phyloP scores from a whole-genome alignment of 2,888 invertebrate genomes.

The Criorhina ranunculi region DNA sequence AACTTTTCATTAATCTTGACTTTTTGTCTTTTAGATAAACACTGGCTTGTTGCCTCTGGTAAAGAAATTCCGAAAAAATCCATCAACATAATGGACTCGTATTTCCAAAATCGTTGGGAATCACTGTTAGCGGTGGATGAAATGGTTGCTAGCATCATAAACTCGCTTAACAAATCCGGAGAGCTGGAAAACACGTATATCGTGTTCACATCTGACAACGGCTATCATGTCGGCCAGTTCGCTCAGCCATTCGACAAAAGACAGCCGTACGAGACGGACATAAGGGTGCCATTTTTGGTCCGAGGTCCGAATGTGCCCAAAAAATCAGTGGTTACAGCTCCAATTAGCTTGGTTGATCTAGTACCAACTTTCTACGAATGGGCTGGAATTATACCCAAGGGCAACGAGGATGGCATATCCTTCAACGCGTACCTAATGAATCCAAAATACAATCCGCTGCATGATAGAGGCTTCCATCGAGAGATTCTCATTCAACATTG shows the following conservation, averaged over 20 bases:
- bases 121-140: constrained; percentile 95
- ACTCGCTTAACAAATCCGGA: constrained; percentile 85
- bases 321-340: constrained; percentile 85
- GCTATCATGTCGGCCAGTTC: constrained; percentile 96
- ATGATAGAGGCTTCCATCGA: constrained; percentile 82
- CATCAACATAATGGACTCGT: constrained; percentile 88
- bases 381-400: constrained; percentile 86
- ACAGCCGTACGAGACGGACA: constrained; percentile 95
- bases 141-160: constrained; percentile 88
- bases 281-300: constrained; percentile 92
- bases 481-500: constrained; percentile 92
- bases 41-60: constrained; percentile 90
- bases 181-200: constrained; percentile 91
- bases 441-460: constrained; percentile 68
- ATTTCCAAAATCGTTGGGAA: constrained; percentile 91
- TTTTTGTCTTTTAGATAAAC: constrained; percentile 88
- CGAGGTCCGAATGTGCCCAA: constrained; percentile 88
- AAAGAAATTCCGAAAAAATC: constrained; percentile 87
- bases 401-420: constrained; percentile 88
- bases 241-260: constrained; percentile 94
- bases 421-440: constrained; percentile 82
- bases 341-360: constrained; percentile 92
- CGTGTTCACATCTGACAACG: constrained; percentile 95
- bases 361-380: constrained; percentile 92
- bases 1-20: constrained; percentile 2